Evolutionary conservation across 2,113 vertebrate species (phyloP).

Genomic region (Melanerpes formicivorus): DNA sequence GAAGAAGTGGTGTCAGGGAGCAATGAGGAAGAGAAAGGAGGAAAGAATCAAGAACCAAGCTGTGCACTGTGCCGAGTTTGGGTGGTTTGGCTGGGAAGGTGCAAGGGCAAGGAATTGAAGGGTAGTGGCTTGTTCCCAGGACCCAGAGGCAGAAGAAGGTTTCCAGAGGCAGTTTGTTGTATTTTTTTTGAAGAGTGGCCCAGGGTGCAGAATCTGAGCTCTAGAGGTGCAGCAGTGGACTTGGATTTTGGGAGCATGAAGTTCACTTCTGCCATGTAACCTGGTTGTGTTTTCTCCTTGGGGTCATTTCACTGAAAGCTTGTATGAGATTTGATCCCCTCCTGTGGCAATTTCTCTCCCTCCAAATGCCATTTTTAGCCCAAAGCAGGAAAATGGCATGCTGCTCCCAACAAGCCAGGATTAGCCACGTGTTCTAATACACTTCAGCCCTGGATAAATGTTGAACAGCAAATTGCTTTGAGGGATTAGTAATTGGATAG

Average conservation of each 20-base stretch:
- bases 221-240: not conserved
- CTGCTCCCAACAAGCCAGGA: constrained; percentile 27
- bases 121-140: not conserved
- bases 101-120: not conserved
- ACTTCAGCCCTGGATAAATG: constrained; percentile 22
- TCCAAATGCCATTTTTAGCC: not conserved
- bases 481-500: constrained; percentile 55
- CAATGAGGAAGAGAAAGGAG: not conserved
- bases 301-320: not conserved
- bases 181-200: not conserved
- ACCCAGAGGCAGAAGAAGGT: not conserved
- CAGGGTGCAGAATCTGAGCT: not conserved
- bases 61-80: not conserved
- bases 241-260: not conserved
- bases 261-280: not conserved
- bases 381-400: constrained; percentile 4
- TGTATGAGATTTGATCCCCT: not conserved
- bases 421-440: not conserved
- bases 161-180: not conserved
- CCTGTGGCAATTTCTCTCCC: not conserved
- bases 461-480: constrained; percentile 50
- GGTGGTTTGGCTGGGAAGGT: not conserved
- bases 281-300: not conserved
- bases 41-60: not conserved
- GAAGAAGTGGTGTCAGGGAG: not conserved